Base-by-base conservation (phyloP, 2,888 invertebrate genomes). In the Thelaira solivaga region DNA sequence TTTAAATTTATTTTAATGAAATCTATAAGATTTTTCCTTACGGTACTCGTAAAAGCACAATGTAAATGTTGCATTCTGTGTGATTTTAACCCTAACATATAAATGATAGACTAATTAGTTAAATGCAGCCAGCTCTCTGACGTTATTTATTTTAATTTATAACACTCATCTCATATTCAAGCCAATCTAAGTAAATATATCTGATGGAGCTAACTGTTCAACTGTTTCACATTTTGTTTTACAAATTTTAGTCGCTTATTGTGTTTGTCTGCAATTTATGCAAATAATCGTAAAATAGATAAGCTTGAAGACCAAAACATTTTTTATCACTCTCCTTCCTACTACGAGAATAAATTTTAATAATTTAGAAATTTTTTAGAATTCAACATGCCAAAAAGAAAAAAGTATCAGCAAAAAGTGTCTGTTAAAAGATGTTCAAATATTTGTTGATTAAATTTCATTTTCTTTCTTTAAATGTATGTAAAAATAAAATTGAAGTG, bases 201-300 rank as follows among this genome's bases (percentile, higher is more conserved):
- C 7, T 34, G 1, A 8, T 59, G 69, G 41, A 69, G n/a, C 11
- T 0, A 16, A 16, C 69, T 59, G 49, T 49, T 41, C 26, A 41
- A 64, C n/a, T 26, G 39, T 64, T 16, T 57, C n/a, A 20, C 13
- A 49, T 29, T 24, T 10, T 10, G 16, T 29, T 39, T 22, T 1
- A 59, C 43, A 22, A 61, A 22, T 71, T 59, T 29, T 51, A 43
- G 61, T 51, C 51, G 49, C n/a, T 29, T 64, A 13, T 53, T 47
- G 59, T 55, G 47, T 55, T 57, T 64, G 57, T 61, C 65, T 71
- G 49, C 34, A 69, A 74, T 65, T 69, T 74, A 71, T 74, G 74
- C 78, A 78, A 78, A 78, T 65, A 41, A 47, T 59, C 59, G 59
- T 73, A 64, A 78, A 73, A 65, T 77, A 61, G 29, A 76, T 57